Evolutionary conservation across 2,797 vertebrate species (phyloP).

Genomic region (Leuciscus waleckii): DNA sequence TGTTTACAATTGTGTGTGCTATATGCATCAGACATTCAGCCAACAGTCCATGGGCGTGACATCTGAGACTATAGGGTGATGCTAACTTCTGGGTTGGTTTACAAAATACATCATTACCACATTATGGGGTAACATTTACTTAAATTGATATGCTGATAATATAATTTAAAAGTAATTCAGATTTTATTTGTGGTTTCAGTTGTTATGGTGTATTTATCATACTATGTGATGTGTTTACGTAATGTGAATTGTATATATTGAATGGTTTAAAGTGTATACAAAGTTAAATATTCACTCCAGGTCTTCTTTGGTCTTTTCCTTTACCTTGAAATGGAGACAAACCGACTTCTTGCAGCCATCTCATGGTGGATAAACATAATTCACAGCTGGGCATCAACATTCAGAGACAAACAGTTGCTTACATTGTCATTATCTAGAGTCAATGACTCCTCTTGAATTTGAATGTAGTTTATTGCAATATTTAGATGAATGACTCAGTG

Average conservation of each 20-base stretch:
- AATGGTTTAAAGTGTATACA: background rate
- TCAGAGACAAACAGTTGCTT: slow-evolving; percentile 1
- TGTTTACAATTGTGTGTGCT: background rate
- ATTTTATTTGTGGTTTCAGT: background rate
- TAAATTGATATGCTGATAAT: background rate
- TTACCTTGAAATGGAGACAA: background rate
- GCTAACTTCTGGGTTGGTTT: too few species aligned
- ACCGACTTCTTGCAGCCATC: background rate
- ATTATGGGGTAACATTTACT: background rate
- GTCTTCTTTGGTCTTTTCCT: background rate
- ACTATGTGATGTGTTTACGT: background rate
- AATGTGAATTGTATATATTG: background rate
- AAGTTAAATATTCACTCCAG: background rate
- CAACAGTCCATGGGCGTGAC: too few species aligned
- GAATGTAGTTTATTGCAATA: slow-evolving; percentile 7
- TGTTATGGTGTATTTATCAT: background rate
- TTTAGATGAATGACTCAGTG: slow-evolving; percentile 1
- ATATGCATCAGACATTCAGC: too few species aligned
- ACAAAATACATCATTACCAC: too few species aligned
- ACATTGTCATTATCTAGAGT: slow-evolving; percentile 10
- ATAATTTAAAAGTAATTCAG: background rate
- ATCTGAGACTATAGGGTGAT: background rate
- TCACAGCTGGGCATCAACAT: slow-evolving; percentile 7
- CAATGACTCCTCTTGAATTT: slow-evolving; percentile 22
- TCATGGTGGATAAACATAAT: background rate